A percentile compares a stretch with the other conserved stretches of the same genome.
phyloP scores from a whole-genome alignment of 2,113 vertebrate genomes.

The Leiothrix lutea region DNA sequence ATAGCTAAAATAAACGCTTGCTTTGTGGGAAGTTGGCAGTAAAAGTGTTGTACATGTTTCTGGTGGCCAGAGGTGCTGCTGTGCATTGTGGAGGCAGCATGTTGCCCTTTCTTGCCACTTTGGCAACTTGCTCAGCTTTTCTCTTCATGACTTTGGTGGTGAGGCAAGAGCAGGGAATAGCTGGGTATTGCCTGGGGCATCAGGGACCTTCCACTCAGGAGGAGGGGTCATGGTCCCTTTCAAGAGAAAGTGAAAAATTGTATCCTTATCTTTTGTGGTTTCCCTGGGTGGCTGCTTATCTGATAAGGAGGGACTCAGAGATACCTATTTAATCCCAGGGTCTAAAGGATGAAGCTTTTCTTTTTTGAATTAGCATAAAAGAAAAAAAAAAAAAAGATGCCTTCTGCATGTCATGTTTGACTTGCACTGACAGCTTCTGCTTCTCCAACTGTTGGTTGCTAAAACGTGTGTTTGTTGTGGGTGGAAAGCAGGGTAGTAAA shows the following conservation, averaged over 20 bases:
- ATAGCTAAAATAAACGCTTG: not conserved
- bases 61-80: accelerated
- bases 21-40: not conserved
- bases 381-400: not conserved
- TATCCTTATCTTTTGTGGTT: not conserved
- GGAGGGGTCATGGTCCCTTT: not conserved
- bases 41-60: not conserved
- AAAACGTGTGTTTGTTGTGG: not conserved
- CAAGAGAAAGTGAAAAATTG: not conserved
- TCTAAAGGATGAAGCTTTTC: not conserved
- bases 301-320: not conserved
- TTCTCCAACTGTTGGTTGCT: slow-evolving; percentile 8
- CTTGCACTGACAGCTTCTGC: slow-evolving; percentile 17
- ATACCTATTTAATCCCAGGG: not conserved
- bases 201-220: not conserved
- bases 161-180: not conserved
- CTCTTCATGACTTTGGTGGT: not conserved
- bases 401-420: not conserved
- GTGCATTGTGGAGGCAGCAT: accelerated
- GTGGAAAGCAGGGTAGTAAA: slow-evolving; percentile 34
- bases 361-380: not conserved
- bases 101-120: accelerated
- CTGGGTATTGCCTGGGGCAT: not conserved
- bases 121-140: not conserved
- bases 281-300: not conserved